Evolutionary conservation across 2,113 vertebrate genomes (phyloP), one percentile per base, ranked within the genome.

Genomic region (Spea multiplicata): DNA sequence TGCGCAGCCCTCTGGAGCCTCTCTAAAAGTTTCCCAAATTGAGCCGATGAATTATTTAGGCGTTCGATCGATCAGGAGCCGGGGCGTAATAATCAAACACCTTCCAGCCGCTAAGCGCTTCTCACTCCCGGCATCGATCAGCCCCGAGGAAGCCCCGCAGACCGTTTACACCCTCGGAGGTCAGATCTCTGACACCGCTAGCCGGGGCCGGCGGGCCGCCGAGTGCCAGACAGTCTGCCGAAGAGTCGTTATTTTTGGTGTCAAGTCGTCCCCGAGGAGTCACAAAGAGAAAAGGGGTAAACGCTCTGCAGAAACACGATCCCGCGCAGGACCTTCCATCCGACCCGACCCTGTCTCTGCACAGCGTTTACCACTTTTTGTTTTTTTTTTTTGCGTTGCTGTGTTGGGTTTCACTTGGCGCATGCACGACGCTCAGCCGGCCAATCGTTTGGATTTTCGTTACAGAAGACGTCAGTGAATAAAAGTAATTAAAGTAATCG

Each of bases 111-210:
- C 85, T 87, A 88, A 88, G 87, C 81, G 87, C 83, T 86, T 82
- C 78, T 86, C 92, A 81, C 86, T 82, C 82, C 88, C 86, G 85
- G 84, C 82, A 84, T 64, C 13, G 87, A 88, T 92, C 85, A 86
- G 84, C 86, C 83, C 71, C 14, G 83, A 88, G 82, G 88, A 83
- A 81, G 84, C 84, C 67, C 73, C 81, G 81, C 78, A 80, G 5
- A 85, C 87, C 84, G 83, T 86, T 88, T 84, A 82, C 88, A 86
- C 30, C 81, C 89, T 83, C 78, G 47, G 73, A 89, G 88, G 88
- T 87, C 86, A 81, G 84, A 86, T 87, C 86, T 88, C 88, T 90
- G 89, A 90, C 91, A 91, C 87, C 79, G 82, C 88, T 86, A 90
- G 88, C 87, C 86, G 84, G 88, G 84, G 88, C 86, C 85, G 85